Evolutionary conservation across 2,113 vertebrate genomes (phyloP).

Genomic region (Hydrochoerus hydrochaeris): DNA sequence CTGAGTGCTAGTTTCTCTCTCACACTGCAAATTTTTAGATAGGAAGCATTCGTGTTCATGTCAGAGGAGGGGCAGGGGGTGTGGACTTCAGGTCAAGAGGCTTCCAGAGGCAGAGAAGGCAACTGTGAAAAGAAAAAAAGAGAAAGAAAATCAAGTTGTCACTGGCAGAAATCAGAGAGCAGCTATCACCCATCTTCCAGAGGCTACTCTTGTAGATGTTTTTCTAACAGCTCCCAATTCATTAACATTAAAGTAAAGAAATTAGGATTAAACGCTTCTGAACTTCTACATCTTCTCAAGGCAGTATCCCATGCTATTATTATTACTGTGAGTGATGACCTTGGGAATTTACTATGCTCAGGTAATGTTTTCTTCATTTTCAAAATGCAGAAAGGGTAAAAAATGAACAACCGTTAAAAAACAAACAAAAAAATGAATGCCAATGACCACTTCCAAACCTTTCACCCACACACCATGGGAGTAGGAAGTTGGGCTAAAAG

Average conservation of each 20-base stretch:
- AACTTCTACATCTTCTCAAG: conserved; percentile 4
- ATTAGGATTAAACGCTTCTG: not conserved
- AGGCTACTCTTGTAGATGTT: conserved; percentile 32
- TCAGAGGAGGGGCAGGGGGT: not conserved
- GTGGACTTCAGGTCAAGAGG: conserved; percentile 40
- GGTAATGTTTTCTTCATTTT: not conserved
- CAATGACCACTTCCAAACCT: not conserved
- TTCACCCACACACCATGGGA: not conserved
- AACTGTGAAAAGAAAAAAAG: conserved; percentile 2
- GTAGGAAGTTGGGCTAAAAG: not conserved
- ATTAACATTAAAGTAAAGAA: not conserved
- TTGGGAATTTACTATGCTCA: not conserved
- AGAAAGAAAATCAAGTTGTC: conserved; percentile 30
- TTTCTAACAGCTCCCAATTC: conserved; percentile 27
- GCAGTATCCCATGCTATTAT: not conserved
- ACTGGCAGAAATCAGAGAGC: conserved; percentile 38
- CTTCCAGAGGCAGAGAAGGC: conserved; percentile 44
- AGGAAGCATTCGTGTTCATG: conserved; percentile 32
- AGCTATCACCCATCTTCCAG: not conserved
- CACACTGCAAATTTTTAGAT: not conserved
- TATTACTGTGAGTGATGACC: not conserved
- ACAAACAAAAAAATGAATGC: not conserved
- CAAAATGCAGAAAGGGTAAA: not conserved
- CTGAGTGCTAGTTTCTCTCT: not conserved
- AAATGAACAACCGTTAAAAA: not conserved